A percentile compares a stretch with the other conserved stretches of the same genome.
phyloP scores from a whole-genome alignment of 1,140 invertebrate genomes.

The Scaptomyza pallida region DNA sequence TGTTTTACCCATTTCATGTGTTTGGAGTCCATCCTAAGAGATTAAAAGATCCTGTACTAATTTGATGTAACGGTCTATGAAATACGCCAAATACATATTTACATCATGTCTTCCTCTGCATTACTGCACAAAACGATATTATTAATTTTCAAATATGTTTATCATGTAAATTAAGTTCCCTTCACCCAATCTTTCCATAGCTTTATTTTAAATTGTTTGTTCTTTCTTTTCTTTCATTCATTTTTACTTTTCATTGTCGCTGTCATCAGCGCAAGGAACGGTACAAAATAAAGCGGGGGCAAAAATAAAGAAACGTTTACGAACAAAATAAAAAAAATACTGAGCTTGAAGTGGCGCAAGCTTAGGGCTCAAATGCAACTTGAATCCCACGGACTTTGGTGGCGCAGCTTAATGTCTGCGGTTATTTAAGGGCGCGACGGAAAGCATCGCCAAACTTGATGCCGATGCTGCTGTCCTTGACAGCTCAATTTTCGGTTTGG shows the following conservation, averaged over 20 bases:
- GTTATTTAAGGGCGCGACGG: neutral
- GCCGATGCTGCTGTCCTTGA: constrained; percentile 37
- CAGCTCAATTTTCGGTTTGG: constrained; percentile 50
- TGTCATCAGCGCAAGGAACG: constrained; percentile 9
- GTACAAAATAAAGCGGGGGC: constrained; percentile 6
- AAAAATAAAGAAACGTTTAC: constrained; percentile 22
- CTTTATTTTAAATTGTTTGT: constrained; percentile 27
- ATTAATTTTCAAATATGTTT: too few relatives aligned
- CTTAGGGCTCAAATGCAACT: constrained; percentile 37
- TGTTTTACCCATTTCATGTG: too few relatives aligned
- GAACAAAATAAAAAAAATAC: constrained; percentile 34
- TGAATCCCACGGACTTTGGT: constrained; percentile 23
- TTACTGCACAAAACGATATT: too few relatives aligned
- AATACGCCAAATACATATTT: too few relatives aligned
- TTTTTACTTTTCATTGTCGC: neutral
- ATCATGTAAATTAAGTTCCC: neutral
- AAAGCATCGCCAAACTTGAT: too few relatives aligned
- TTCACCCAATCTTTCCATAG: neutral
- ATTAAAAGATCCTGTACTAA: too few relatives aligned
- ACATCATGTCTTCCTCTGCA: too few relatives aligned
- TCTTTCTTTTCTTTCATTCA: neutral
- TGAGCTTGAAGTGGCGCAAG: constrained; percentile 31
- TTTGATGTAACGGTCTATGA: too few relatives aligned
- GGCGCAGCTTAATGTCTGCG: constrained; percentile 17
- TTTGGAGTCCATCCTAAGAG: too few relatives aligned